These are phyloP conservation scores for Hedya salicella DNA, from an alignment of 2,888 invertebrate genomes.

Conservation along the genomic window DNA sequence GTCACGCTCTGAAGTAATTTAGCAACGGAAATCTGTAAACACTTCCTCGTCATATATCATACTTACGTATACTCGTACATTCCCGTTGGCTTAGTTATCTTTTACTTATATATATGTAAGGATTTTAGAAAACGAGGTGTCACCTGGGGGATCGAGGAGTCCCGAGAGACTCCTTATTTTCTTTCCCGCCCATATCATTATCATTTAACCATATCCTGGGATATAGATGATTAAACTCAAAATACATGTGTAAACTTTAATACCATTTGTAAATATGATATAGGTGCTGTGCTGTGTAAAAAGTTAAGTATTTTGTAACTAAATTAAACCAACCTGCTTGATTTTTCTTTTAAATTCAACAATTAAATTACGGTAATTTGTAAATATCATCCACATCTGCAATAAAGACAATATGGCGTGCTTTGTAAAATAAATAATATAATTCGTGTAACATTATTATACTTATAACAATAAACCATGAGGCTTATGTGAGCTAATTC, in stretches of 20 bases:
- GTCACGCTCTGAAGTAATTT: neutral
- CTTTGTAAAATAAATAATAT: conserved; percentile 68
- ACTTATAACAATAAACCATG: conserved; percentile 34
- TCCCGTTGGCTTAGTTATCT: neutral
- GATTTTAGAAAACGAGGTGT: neutral
- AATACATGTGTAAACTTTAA: conserved; percentile 1
- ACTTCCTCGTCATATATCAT: neutral
- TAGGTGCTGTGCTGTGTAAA: conserved; percentile 28
- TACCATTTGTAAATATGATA: conserved; percentile 31
- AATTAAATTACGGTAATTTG: conserved; percentile 46
- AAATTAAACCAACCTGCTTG: conserved; percentile 1
- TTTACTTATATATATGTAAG: neutral
- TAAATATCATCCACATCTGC: conserved; percentile 56
- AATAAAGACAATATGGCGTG: conserved; percentile 79
- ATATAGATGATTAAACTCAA: neutral
- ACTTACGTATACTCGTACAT: conserved; percentile 1
- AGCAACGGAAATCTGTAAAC: neutral
- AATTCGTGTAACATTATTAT: conserved; percentile 51
- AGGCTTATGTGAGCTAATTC: conserved; percentile 25
- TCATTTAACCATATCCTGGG: conserved; percentile 2
- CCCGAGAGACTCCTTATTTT: conserved; percentile 13
- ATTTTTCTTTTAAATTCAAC: conserved; percentile 20
- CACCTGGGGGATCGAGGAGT: conserved; percentile 7
- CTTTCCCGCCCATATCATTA: conserved; percentile 24
- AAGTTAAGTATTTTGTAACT: conserved; percentile 3